A percentile compares a stretch with the other conserved stretches of the same genome.
Conservation (phyloP, 2,888 invertebrate genomes). For the Ectobius pallidus region DNA sequence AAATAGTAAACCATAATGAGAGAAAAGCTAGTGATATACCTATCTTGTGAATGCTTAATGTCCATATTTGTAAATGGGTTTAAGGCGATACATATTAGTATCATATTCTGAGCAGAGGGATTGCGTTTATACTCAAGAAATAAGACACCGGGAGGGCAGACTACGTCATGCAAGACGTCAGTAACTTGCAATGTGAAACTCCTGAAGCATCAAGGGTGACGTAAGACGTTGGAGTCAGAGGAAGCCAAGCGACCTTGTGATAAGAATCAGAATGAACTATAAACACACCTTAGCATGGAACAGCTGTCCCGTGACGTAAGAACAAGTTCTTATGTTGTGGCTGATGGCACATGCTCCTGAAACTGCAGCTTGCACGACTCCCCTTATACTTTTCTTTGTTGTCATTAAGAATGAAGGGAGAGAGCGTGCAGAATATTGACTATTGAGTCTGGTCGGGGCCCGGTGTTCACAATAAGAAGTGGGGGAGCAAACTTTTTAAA, state of each 20-base stretch:
- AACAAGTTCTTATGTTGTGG: not conserved
- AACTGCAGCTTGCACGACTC: constrained; percentile 13
- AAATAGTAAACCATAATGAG: too few relatives aligned
- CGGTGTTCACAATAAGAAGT: constrained; percentile 27
- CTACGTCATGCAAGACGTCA: too few relatives aligned
- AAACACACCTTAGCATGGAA: not conserved
- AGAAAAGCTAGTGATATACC: too few relatives aligned
- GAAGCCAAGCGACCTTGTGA: constrained; percentile 14
- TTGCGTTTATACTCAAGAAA: too few relatives aligned
- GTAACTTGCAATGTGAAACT: not conserved
- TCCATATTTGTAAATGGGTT: too few relatives aligned
- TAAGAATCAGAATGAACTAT: constrained; percentile 3
- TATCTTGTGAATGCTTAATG: too few relatives aligned
- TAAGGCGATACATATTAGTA: too few relatives aligned
- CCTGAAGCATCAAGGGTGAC: constrained; percentile 4
- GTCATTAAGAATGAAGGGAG: constrained; percentile 1
- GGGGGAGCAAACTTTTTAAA: constrained; percentile 16
- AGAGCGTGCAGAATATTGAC: constrained; percentile 15
- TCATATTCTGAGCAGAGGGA: too few relatives aligned
- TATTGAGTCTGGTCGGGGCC: constrained; percentile 22
- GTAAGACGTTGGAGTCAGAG: constrained; percentile 17
- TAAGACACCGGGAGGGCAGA: too few relatives aligned
- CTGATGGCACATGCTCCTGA: not conserved
- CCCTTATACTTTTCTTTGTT: constrained; percentile 13
- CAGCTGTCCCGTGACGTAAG: constrained; percentile 21